phyloP scores from a whole-genome alignment of 2,797 vertebrate species.

The Sebastolobus alascanus region DNA sequence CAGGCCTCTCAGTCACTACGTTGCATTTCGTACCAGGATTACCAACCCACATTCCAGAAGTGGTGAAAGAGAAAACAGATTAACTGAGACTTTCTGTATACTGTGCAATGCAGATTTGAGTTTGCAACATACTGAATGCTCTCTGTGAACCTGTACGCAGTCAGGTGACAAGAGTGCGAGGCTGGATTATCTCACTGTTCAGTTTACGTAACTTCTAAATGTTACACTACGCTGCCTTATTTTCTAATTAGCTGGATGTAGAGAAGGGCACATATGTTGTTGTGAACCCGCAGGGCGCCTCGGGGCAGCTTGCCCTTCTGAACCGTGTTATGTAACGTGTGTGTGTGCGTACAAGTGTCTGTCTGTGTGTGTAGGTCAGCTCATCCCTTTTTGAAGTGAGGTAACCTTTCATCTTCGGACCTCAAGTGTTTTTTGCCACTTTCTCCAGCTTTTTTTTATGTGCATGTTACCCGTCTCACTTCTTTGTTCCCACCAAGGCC shows the following conservation, averaged over 20 bases:
- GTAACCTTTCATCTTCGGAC: neutral
- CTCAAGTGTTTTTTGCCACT: slow-evolving; percentile 13
- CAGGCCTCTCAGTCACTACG: neutral
- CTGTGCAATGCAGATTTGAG: neutral
- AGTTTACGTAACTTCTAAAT: slow-evolving; percentile 59
- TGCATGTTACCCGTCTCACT: rapidly evolving
- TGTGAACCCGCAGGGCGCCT: slow-evolving; percentile 16
- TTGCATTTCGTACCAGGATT: slow-evolving; percentile 47
- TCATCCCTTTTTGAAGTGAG: slow-evolving; percentile 35
- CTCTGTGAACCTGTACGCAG: neutral
- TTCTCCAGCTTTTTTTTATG: neutral
- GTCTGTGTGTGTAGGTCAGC: neutral
- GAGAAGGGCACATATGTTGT: slow-evolving; percentile 44
- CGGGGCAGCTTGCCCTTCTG: slow-evolving; percentile 16
- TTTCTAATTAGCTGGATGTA: slow-evolving; percentile 60
- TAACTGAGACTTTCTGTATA: neutral
- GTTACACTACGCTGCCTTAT: slow-evolving; percentile 2
- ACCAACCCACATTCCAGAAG: slow-evolving; percentile 32
- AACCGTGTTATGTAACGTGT: slow-evolving; percentile 51
- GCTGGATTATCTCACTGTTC: slow-evolving; percentile 45
- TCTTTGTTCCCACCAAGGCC: neutral
- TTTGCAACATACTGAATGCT: slow-evolving; percentile 20
- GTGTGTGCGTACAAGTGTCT: neutral
- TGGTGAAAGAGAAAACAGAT: slow-evolving; percentile 5
- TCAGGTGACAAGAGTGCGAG: slow-evolving; percentile 24